Evolutionary conservation across 2,888 invertebrate species (phyloP).

Genomic region (Aethes cnicana): DNA sequence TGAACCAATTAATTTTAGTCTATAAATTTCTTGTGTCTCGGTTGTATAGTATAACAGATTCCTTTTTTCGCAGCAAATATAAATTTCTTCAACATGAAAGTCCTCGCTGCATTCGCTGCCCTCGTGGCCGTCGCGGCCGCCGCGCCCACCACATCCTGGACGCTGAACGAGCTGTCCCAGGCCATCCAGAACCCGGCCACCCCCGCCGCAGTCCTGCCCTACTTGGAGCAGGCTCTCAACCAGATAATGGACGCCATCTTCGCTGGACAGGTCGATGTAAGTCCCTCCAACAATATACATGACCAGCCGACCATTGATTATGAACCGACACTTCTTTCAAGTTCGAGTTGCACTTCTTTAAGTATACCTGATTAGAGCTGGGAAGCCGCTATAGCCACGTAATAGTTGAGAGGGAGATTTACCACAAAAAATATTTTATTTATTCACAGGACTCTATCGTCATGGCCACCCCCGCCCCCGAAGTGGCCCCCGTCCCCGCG

Average conservation of each 20-base stretch:
- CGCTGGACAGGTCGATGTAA: constrained; percentile 50
- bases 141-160: constrained; percentile 48
- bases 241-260: constrained; percentile 46
- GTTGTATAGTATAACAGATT: no score
- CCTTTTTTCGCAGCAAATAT: constrained; percentile 3
- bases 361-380: no score
- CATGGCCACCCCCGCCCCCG: constrained; percentile 12
- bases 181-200: constrained; percentile 52
- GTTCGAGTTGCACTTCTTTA: no score
- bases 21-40: no score
- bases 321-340: no score
- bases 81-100: constrained; percentile 53
- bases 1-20: no score
- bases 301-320: no score
- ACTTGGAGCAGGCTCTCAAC: constrained; percentile 54
- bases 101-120: constrained; percentile 58
- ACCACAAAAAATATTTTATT: not conserved
- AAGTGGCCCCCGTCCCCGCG: constrained; percentile 23
- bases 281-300: no score
- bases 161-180: constrained; percentile 48
- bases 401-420: no score
- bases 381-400: no score
- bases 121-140: constrained; percentile 42
- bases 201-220: constrained; percentile 47
- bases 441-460: constrained; percentile 14